Percentiles rank a stretch among this genome's conserved stretches.
phyloP scores from a whole-genome alignment of 1,140 invertebrate genomes.

The Lamellibrachia luymesi region DNA sequence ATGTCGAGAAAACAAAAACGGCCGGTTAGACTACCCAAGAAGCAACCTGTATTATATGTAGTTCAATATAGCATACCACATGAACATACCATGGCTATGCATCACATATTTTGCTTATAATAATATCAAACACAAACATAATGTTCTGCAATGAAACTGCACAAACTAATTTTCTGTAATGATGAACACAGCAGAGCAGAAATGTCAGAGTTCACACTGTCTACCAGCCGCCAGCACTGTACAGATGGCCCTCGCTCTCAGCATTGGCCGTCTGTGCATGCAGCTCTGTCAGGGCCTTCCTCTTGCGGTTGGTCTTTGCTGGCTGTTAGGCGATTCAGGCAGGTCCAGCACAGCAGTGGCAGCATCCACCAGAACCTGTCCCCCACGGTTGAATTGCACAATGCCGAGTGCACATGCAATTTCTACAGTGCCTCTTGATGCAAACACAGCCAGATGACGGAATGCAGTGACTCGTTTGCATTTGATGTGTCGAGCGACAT shows the following conservation, averaged over 20 bases:
- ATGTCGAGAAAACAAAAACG: neutral
- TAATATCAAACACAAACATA: neutral
- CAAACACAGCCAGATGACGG: neutral
- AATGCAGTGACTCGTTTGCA: neutral
- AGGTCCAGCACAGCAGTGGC: neutral
- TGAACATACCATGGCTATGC: neutral
- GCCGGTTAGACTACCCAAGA: neutral
- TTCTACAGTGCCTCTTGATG: neutral
- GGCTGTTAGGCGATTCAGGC: neutral
- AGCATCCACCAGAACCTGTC: neutral
- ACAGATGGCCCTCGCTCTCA: neutral
- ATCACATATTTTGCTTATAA: neutral
- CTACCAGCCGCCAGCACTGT: neutral
- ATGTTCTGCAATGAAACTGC: neutral
- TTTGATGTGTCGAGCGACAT: neutral
- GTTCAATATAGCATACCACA: no score
- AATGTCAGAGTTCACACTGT: neutral
- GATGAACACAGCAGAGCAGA: neutral
- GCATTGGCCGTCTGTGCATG: neutral
- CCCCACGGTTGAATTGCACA: neutral
- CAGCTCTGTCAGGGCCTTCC: neutral
- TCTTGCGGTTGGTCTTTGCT: neutral
- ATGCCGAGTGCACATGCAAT: neutral
- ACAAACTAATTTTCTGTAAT: neutral
- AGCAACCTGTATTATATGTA: no score